Conservation (phyloP, 2,113 vertebrate species). For the Cyanoramphus novaezelandiae region DNA sequence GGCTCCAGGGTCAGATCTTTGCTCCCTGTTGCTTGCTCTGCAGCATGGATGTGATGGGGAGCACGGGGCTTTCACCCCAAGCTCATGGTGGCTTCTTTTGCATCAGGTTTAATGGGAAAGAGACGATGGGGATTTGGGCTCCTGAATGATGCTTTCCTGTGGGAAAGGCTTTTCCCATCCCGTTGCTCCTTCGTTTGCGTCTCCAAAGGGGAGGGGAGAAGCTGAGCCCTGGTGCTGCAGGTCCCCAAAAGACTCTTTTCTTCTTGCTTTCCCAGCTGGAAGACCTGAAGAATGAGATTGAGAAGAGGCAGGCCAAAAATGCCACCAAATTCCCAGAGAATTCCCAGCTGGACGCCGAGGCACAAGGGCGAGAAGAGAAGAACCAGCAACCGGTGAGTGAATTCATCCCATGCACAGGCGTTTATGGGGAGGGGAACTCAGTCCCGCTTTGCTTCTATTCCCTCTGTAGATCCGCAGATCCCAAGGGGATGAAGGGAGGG, state of each 20-base stretch:
- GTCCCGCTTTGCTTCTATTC: fast-evolving
- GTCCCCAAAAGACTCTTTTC: not conserved
- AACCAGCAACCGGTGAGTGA: not conserved
- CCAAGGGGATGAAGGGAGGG: not conserved
- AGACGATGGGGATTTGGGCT: not conserved
- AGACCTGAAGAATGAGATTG: constrained; percentile 30
- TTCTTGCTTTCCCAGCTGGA: not conserved
- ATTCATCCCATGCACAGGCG: not conserved
- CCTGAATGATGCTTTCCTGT: fast-evolving
- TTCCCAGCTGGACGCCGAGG: not conserved
- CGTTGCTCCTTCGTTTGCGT: fast-evolving
- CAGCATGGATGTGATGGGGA: not conserved
- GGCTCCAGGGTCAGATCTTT: not conserved
- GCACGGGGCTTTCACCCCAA: not conserved
- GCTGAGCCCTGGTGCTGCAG: too few species aligned
- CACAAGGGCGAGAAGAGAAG: not conserved
- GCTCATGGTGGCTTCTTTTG: too few species aligned
- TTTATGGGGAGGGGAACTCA: not conserved
- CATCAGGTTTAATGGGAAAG: not conserved
- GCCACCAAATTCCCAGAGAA: fast-evolving
- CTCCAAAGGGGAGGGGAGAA: not conserved
- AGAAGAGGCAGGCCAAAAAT: not conserved
- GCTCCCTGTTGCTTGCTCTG: not conserved
- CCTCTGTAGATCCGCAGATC: too few species aligned
- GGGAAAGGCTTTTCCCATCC: not conserved